A percentile compares a stretch with the other conserved stretches of the same genome.
Conservation (phyloP, 2,797 vertebrate genomes). For the Tapera naevia region DNA sequence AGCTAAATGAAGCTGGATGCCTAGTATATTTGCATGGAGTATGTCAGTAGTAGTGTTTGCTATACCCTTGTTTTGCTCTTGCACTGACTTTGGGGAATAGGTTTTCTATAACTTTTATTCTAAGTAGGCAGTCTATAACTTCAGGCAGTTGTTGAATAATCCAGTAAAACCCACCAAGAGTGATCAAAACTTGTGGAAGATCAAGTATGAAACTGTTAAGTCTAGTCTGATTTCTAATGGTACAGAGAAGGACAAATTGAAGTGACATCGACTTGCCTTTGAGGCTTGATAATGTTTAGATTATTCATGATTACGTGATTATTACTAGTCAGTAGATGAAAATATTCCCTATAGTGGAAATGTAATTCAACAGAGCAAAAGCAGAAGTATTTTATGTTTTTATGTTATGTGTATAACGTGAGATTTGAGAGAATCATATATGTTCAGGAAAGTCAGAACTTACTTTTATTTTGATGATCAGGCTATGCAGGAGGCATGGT, state of each 20-base stretch:
- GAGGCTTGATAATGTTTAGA: background rate
- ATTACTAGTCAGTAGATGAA: background rate
- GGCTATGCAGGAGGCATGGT: background rate
- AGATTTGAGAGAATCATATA: background rate
- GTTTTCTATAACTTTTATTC: background rate
- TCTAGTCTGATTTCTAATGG: background rate
- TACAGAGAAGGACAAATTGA: background rate
- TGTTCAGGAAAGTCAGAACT: background rate
- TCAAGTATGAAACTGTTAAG: background rate
- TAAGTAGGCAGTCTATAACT: background rate
- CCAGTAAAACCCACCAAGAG: background rate
- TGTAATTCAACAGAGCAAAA: background rate
- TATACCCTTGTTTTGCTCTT: background rate
- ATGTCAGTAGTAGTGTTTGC: background rate
- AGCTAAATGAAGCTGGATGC: background rate
- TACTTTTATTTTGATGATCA: background rate
- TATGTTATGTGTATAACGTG: background rate
- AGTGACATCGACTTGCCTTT: background rate
- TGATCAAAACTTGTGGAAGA: background rate
- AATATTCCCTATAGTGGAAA: background rate
- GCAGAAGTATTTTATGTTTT: background rate
- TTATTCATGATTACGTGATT: background rate
- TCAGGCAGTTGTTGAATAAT: background rate
- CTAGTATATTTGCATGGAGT: background rate
- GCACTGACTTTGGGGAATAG: background rate